Evolutionary conservation across 1,140 invertebrate genomes (phyloP), one percentile per base, ranked within the genome.

Genomic region (Choristoneura fumiferana): DNA sequence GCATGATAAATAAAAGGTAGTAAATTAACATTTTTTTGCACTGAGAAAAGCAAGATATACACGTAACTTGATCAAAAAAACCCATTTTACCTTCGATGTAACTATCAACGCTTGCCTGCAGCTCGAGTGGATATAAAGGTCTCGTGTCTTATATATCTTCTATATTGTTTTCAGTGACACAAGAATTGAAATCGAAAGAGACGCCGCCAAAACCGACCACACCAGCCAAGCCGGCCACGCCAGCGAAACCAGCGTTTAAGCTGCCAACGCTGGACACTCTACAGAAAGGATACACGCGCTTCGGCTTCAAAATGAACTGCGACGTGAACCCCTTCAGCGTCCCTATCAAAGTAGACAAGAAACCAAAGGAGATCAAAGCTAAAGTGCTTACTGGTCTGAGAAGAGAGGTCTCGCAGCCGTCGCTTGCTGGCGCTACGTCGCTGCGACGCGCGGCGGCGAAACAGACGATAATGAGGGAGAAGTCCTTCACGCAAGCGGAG

Each of bases 281-380:
- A 6, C 61, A 67, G 22, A 67, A 70, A 2, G 74, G 73, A 0
- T 90, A 86, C 64, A 91, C 87, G 1, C 73, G 83, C 62, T 91
- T 90, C 64, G 91, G 90, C 1, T 92, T 89, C 60, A 87, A 86
- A 55, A 60, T 87, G 14, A 76, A 81, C 53, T 13, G 65, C 8
- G 74, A 75, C 12, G 60, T 69, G 0, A 82, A 84, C 36, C 81
- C 81, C 0, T 84, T 84, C 67, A 82, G 74, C 43, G 56, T 79
- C 10, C 62, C 72, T 0, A 67, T 54, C n/a, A 72, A 69, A 8
- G 15, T 18, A 35, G 3, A 14, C 36, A 1, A 54, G 5, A 54
- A 37, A 22, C 54, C 36, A 17, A 65, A 54, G 0, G 66, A 65
- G 8, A 37, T 12, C 0, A 69, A 70, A 29, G 52, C 43, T 8